Base-by-base conservation (phyloP, 2,797 vertebrate species). In the Myotis findleyi region DNA sequence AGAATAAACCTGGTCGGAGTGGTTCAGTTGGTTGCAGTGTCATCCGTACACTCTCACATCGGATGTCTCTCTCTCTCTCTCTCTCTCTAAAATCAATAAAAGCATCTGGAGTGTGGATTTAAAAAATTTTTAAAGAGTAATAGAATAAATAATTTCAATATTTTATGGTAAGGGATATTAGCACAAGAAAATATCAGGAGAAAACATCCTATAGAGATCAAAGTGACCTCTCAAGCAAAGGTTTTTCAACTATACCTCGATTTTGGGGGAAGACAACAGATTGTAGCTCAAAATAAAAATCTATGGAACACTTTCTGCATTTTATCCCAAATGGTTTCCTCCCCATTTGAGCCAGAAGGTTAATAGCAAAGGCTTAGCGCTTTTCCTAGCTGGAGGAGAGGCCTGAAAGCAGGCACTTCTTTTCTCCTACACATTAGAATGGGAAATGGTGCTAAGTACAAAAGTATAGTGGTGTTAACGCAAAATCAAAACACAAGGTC, bases 401-500 rank as follows among this genome's bases (percentile, higher is more conserved):
- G 38, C 27, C 68, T 83, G 47, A 80, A 76, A 85, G 59, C 66
- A 93, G 68, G 38, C 38, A 71, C 14, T 88, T 91, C 30, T 79
- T 80, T 93, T 82, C 76, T 81, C 75, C n/a, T 71, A 33, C 82
- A 85, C 30, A 36, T 73, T 72, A 83, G 72, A 91, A 84, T 53
- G 69, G 66, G 59, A 92, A 93, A 79, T 75, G 25, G 21, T 92
- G n/a, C 41, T 51, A 30, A 89, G 51, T 7, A 88, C 69, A 68
- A 93, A 93, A 69, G 92, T 71, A 90, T 72, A 88, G 53, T 30
- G 87, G 77, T 33, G 62, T 88, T 93, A 93, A 86, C 83, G 20
- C 16, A 47, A 95, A 94, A 96, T 95, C 66, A 92, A 95, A 94
- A 91, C 76, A 95, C 69, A 87, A 93, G 47, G 73, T 94, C 94